Evolutionary conservation across 2,113 vertebrate species (phyloP).

Genomic region (Rhinoderma darwinii): DNA sequence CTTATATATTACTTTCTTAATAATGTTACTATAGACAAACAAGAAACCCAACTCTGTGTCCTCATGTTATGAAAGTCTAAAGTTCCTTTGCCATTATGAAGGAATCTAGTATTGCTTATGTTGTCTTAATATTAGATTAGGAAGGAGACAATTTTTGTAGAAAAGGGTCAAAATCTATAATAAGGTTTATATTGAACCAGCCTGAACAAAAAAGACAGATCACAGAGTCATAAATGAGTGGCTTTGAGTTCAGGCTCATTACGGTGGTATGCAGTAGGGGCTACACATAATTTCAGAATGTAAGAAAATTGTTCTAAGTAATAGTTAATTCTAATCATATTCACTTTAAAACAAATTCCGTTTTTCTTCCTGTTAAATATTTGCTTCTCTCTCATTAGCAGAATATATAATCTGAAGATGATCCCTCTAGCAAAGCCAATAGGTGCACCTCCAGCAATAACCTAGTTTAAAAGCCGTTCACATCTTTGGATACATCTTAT

Average conservation of each 20-base stretch:
- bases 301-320: neutral
- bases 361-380: conserved; percentile 44
- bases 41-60: too few relatives aligned
- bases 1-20: too few relatives aligned
- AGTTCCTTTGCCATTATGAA: too few relatives aligned
- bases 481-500: conserved; percentile 14
- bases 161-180: neutral
- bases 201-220: too few relatives aligned
- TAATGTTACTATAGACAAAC: too few relatives aligned
- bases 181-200: neutral
- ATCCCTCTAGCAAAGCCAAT: neutral
- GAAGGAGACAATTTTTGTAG: neutral
- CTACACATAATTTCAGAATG: neutral
- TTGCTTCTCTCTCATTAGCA: conserved; percentile 51
- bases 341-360: conserved; percentile 21
- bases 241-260: too few relatives aligned
- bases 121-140: too few relatives aligned
- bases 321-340: conserved; percentile 9
- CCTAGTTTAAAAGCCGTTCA: conserved; percentile 49
- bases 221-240: too few relatives aligned
- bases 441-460: conserved; percentile 41
- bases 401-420: conserved; percentile 34
- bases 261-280: neutral
- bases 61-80: too few relatives aligned
- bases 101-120: too few relatives aligned